Evolutionary conservation across 2,797 vertebrate species (phyloP).

Genomic region (Sebastes steindachneri): DNA sequence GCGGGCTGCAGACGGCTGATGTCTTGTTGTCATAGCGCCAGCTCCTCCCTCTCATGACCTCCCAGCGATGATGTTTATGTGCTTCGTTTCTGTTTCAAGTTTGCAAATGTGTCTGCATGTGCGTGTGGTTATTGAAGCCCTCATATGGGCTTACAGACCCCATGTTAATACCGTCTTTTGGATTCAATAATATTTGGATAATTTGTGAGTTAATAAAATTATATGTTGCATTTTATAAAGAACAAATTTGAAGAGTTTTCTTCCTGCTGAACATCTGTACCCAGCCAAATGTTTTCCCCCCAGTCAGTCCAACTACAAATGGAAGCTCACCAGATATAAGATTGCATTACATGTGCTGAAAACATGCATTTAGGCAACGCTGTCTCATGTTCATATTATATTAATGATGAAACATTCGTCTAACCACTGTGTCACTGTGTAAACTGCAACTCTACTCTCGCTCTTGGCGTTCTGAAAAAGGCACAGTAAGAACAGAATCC

Average conservation of each 20-base stretch:
- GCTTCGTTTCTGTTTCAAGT: slow-evolving; percentile 54
- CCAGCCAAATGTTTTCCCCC: neutral
- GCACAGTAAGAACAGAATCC: slow-evolving; percentile 21
- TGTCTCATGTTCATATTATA: slow-evolving; percentile 38
- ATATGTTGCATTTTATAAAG: neutral
- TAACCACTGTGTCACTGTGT: slow-evolving; percentile 41
- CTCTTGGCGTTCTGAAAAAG: slow-evolving; percentile 19
- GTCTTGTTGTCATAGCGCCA: slow-evolving; percentile 69
- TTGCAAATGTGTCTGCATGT: slow-evolving; percentile 48
- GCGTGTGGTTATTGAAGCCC: slow-evolving; percentile 25
- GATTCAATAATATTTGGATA: neutral
- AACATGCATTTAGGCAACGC: slow-evolving; percentile 29
- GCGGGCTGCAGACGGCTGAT: slow-evolving; percentile 66
- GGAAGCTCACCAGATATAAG: slow-evolving; percentile 1
- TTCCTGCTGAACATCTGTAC: neutral
- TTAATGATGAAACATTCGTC: slow-evolving; percentile 51
- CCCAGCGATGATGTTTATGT: slow-evolving; percentile 50
- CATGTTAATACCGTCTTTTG: neutral
- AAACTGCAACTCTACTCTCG: slow-evolving; percentile 36
- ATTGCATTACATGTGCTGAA: slow-evolving; percentile 39
- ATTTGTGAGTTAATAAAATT: neutral
- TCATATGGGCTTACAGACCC: neutral
- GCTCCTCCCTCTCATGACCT: slow-evolving; percentile 59
- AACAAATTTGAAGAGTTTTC: neutral
- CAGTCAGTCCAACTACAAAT: slow-evolving; percentile 7